Evolutionary conservation across 2,797 vertebrate species (phyloP).

Genomic region (Sebastiscus albofasciatus): DNA sequence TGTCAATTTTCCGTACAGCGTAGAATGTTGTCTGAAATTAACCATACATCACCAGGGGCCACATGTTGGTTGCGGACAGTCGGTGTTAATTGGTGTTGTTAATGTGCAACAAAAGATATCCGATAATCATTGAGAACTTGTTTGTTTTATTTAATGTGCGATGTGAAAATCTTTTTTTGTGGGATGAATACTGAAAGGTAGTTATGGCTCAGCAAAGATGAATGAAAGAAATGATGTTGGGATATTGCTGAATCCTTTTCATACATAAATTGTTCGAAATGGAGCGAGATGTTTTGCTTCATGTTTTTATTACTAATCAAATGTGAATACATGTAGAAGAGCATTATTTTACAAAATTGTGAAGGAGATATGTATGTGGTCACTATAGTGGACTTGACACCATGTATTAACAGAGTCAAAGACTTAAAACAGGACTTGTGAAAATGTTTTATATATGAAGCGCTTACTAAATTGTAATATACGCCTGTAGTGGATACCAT

Average conservation of each 20-base stretch:
- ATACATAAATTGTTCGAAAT: no score
- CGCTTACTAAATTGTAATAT: not conserved
- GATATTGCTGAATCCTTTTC: no score
- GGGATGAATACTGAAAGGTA: no score
- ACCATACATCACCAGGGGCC: accelerated
- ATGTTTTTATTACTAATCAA: not conserved
- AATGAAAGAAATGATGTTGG: no score
- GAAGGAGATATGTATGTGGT: not conserved
- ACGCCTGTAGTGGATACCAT: not conserved
- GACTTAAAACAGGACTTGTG: not conserved
- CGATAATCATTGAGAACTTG: no score
- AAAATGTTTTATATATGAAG: not conserved
- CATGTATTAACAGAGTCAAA: not conserved
- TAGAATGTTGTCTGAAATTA: not conserved
- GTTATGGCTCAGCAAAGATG: no score
- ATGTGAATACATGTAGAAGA: not conserved
- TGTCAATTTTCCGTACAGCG: accelerated
- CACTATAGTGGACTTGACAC: not conserved
- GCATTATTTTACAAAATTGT: not conserved
- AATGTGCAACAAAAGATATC: no score
- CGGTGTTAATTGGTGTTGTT: no score
- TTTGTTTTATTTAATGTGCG: no score
- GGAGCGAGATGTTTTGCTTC: no score
- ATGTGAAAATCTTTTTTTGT: no score
- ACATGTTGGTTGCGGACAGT: no score